phyloP scores from a whole-genome alignment of 2,888 invertebrate species.

The Matsumyia berberina region DNA sequence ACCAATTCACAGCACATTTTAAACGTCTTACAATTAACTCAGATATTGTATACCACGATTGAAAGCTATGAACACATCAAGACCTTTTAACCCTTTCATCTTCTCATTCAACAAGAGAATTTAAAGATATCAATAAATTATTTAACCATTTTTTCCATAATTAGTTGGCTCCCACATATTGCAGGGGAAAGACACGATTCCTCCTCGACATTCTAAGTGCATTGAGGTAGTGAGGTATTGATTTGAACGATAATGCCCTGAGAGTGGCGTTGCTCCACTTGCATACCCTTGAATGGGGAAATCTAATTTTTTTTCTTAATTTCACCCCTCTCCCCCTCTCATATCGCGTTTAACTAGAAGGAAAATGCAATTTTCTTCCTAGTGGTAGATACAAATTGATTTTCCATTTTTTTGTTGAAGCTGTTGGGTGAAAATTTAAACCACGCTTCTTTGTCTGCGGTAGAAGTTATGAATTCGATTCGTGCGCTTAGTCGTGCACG shows the following conservation, averaged over 20 bases:
- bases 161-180: no score
- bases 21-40: no score
- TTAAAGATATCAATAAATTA: no score
- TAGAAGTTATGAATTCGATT: not conserved
- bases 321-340: not conserved
- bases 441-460: not conserved
- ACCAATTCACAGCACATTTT: no score
- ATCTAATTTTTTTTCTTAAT: constrained; percentile 10
- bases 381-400: constrained; percentile 8
- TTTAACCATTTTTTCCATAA: no score
- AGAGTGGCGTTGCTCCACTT: constrained; percentile 27
- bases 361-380: constrained; percentile 13
- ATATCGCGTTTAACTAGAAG: constrained; percentile 6
- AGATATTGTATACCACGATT: no score
- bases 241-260: constrained; percentile 34
- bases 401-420: constrained; percentile 1
- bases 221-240: constrained; percentile 44
- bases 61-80: no score
- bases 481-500: not conserved
- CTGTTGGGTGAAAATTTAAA: not conserved
- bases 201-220: constrained; percentile 32
- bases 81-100: no score
- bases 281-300: constrained; percentile 31
- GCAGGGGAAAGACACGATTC: no score
- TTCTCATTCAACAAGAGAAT: no score